These are phyloP conservation scores for Sorex araneus DNA, from an alignment of 2,113 vertebrate genomes.

Conservation along the genomic window DNA sequence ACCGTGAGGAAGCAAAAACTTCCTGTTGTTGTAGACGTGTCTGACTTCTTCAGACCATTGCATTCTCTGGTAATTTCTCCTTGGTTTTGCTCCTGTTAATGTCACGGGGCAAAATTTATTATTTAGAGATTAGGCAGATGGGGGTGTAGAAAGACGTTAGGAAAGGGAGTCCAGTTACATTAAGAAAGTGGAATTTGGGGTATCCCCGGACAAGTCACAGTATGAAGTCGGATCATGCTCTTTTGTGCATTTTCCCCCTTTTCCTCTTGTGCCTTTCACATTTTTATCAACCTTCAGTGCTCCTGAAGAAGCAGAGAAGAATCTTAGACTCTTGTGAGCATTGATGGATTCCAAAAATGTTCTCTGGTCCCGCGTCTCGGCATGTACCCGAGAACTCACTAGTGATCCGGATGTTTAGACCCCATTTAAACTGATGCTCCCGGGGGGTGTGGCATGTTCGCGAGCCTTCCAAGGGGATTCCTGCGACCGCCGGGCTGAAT, in stretches of 20 bases:
- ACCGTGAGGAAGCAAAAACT: slow-evolving; percentile 20
- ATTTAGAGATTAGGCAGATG: background rate
- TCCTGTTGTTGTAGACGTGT: background rate
- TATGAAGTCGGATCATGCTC: background rate
- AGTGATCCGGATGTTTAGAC: background rate
- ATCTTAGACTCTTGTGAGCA: background rate
- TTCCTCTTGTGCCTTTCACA: background rate
- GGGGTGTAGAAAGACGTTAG: background rate
- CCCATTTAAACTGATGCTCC: background rate
- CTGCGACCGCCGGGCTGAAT: too few relatives aligned
- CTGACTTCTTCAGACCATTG: background rate
- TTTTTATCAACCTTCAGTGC: background rate
- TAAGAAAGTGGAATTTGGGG: background rate
- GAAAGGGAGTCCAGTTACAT: background rate
- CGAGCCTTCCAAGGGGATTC: background rate
- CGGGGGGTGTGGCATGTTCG: rapidly evolving
- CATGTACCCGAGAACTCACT: background rate
- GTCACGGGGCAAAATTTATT: background rate
- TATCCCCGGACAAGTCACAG: background rate
- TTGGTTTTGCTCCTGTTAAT: background rate
- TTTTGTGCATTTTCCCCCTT: background rate
- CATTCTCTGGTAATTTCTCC: background rate
- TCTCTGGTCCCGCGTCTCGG: background rate
- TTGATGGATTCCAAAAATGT: background rate
- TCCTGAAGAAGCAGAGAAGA: background rate